phyloP scores from a whole-genome alignment of 2,797 vertebrate genomes.

The Pogonophryne albipinna region DNA sequence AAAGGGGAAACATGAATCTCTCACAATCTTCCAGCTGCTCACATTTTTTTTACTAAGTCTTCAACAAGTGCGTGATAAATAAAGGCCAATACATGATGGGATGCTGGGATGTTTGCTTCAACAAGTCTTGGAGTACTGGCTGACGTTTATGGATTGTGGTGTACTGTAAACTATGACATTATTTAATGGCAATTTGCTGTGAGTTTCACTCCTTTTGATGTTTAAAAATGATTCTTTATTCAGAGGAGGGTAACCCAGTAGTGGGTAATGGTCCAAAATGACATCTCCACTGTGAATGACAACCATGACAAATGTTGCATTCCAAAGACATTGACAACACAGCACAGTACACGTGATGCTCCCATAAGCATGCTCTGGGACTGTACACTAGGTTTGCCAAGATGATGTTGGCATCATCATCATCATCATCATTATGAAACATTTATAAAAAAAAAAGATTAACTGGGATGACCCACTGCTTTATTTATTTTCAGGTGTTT shows the following conservation, averaged over 20 bases:
- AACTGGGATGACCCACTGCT: conserved; percentile 58
- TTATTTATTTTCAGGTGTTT: conserved; percentile 52
- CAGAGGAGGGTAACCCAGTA: conserved; percentile 56
- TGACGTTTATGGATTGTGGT: conserved; percentile 44
- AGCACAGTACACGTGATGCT: conserved; percentile 83
- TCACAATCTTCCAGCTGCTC: not conserved
- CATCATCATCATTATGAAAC: conserved; percentile 57
- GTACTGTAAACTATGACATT: conserved; percentile 22
- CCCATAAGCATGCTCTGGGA: conserved; percentile 84
- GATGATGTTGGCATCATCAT: conserved; percentile 56
- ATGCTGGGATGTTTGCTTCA: conserved; percentile 40
- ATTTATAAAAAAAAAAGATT: conserved; percentile 27
- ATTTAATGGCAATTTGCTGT: conserved; percentile 31
- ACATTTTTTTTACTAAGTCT: not conserved
- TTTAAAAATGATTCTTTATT: conserved; percentile 53
- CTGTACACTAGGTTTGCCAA: conserved; percentile 80
- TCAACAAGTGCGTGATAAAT: conserved; percentile 62
- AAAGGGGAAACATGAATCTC: not conserved
- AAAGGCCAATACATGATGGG: conserved; percentile 66
- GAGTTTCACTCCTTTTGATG: conserved; percentile 34
- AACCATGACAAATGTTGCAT: conserved; percentile 83
- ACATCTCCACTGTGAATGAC: conserved; percentile 76
- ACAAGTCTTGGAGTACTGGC: conserved; percentile 46
- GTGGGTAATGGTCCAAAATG: conserved; percentile 58
- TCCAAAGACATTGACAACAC: conserved; percentile 84